phyloP scores from a whole-genome alignment of 2,888 invertebrate genomes.

The Theristus sp. region DNA sequence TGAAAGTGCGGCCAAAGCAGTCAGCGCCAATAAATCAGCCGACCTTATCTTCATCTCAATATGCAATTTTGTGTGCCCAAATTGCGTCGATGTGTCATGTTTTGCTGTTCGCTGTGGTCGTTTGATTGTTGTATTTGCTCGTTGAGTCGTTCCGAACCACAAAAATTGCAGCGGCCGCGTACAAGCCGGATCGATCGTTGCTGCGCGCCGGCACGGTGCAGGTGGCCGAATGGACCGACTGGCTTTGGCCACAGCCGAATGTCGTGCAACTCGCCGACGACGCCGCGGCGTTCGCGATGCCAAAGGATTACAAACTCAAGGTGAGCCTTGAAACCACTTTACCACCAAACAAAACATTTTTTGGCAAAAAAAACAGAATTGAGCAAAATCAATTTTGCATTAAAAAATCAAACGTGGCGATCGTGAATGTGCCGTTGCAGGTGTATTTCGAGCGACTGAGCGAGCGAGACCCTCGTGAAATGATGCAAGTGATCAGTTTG shows the following conservation, averaged over 20 bases:
- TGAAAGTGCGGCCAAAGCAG: no score
- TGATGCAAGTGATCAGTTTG: conserved; percentile 19
- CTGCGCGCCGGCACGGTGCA: not conserved
- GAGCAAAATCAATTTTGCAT: not conserved
- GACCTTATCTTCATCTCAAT: no score
- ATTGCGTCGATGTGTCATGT: no score
- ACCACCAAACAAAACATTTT: not conserved
- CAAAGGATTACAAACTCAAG: not conserved
- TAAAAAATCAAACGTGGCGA: not conserved
- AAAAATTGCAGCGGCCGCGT: not conserved
- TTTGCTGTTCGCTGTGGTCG: no score
- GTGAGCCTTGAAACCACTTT: no score
- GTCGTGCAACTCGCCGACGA: conserved; percentile 38
- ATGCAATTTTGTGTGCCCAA: no score
- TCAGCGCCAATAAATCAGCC: no score
- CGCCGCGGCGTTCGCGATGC: not conserved
- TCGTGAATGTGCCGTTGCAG: conserved; percentile 11
- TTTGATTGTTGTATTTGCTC: no score
- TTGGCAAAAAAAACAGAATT: not conserved
- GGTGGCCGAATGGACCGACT: conserved; percentile 27
- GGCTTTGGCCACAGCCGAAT: conserved; percentile 45
- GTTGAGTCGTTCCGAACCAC: not conserved
- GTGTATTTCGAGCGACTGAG: conserved; percentile 18
- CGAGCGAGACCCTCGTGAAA: conserved; percentile 14
- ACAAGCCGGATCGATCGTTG: not conserved